phyloP scores from a whole-genome alignment of 2,888 invertebrate species.

The Dryococelus australis region DNA sequence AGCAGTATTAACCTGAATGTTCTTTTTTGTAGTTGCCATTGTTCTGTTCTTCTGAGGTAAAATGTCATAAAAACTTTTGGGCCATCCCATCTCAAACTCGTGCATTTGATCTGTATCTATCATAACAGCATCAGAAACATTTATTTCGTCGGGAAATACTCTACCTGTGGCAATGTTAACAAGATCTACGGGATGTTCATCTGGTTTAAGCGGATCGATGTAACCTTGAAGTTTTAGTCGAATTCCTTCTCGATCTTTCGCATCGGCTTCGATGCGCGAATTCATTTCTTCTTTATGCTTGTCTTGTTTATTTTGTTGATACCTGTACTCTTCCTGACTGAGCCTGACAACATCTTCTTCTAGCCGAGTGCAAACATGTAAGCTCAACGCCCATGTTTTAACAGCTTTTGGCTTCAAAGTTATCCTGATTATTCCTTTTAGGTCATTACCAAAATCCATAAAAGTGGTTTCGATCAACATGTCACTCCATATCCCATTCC shows the following conservation, averaged over 20 bases:
- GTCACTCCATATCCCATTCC: conserved; percentile 18
- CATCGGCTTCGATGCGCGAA: background rate
- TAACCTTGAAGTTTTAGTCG: background rate
- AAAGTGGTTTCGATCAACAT: background rate
- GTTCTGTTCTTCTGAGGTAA: too few relatives aligned
- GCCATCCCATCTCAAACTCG: background rate
- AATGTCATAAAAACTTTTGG: background rate
- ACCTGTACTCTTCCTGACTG: too few relatives aligned
- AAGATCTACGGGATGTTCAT: too few relatives aligned
- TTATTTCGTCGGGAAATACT: too few relatives aligned
- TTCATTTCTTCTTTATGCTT: background rate
- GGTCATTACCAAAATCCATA: background rate
- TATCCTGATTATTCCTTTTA: conserved; percentile 8
- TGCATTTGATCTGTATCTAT: background rate
- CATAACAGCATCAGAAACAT: too few relatives aligned
- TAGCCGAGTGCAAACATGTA: background rate
- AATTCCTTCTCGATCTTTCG: conserved; percentile 9
- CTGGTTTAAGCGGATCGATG: background rate
- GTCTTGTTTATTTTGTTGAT: background rate
- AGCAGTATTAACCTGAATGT: too few relatives aligned
- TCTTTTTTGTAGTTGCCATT: too few relatives aligned
- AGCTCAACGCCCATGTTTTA: background rate
- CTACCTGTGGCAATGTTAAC: too few relatives aligned
- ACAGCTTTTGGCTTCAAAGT: too few relatives aligned
- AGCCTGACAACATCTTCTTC: background rate